These are phyloP conservation scores for Laothoe populi DNA, from an alignment of 2,888 invertebrate genomes.

Conservation along the genomic window DNA sequence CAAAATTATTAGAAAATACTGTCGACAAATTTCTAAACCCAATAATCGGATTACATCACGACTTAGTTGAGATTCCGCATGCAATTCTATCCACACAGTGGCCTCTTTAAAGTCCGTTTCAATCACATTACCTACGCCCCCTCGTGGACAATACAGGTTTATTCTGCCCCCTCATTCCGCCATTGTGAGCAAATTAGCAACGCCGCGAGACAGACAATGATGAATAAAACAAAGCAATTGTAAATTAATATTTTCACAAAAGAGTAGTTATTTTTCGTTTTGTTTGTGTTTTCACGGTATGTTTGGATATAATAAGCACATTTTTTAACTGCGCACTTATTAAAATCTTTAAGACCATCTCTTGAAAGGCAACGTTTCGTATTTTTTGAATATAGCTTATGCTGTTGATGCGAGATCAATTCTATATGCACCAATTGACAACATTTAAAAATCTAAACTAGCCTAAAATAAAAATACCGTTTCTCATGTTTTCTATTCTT, in stretches of 20 bases:
- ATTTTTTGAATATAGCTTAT: no score
- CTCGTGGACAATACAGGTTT: constrained; percentile 6
- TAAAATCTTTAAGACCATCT: no score
- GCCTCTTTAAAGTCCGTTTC: constrained; percentile 11
- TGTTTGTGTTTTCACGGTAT: constrained; percentile 14
- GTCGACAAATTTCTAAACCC: neutral
- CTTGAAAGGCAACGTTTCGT: no score
- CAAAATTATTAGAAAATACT: neutral
- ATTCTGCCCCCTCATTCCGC: constrained; percentile 4
- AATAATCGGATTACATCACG: neutral
- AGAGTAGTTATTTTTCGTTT: constrained; percentile 4
- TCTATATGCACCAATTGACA: no score
- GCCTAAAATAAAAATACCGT: no score
- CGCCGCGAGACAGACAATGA: constrained; percentile 8
- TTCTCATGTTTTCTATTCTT: no score
- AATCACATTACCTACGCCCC: constrained; percentile 21
- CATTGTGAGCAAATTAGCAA: constrained; percentile 20
- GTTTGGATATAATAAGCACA: neutral
- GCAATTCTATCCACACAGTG: neutral
- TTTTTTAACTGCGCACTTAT: neutral
- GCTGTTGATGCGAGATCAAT: no score
- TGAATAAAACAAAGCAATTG: constrained; percentile 7
- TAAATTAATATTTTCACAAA: constrained; percentile 18
- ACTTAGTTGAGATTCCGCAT: neutral
- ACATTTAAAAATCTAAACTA: no score